Conservation (phyloP, 1,140 invertebrate genomes). For the Drosophila littoralis region DNA sequence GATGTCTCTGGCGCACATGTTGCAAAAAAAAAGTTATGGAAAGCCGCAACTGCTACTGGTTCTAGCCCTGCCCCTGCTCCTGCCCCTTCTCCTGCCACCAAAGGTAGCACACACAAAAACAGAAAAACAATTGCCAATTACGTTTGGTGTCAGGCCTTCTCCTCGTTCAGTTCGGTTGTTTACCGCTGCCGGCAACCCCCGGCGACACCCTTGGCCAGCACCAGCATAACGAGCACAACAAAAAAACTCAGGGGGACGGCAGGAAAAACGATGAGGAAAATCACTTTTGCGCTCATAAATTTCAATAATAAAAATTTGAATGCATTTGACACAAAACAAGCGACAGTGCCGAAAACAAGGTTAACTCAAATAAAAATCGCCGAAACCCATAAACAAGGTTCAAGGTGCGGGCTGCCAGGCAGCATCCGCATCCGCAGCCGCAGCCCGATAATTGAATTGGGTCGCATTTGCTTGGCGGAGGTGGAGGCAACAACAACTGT, state of each 20-base stretch:
- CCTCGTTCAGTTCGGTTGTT: constrained; percentile 43
- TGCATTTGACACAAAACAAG: constrained; percentile 78
- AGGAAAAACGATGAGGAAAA: constrained; percentile 77
- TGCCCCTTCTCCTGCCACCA: constrained; percentile 10
- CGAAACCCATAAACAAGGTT: constrained; percentile 75
- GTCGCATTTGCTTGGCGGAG: constrained; percentile 39
- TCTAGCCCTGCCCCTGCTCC: no score
- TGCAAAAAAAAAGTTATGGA: constrained; percentile 59
- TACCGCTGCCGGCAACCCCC: constrained; percentile 39
- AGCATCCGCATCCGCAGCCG: constrained; percentile 30
- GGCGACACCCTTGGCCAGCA: constrained; percentile 58
- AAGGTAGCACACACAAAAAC: constrained; percentile 45
- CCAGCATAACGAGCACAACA: constrained; percentile 60
- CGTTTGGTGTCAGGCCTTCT: constrained; percentile 40
- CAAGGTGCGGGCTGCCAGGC: constrained; percentile 67
- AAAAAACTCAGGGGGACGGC: constrained; percentile 34
- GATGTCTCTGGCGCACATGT: constrained; percentile 68
- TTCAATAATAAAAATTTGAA: constrained; percentile 84
- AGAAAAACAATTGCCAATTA: constrained; percentile 82
- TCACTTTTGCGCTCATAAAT: constrained; percentile 82
- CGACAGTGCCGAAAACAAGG: constrained; percentile 62
- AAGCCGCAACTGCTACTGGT: constrained; percentile 32
- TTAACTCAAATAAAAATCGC: constrained; percentile 74
- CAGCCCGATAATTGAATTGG: constrained; percentile 70
- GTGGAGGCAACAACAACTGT: neutral